A percentile compares a stretch with the other conserved stretches of the same genome.
Evolutionary conservation across 2,888 invertebrate genomes (phyloP).

Genomic region (Stegana nigrithorax): DNA sequence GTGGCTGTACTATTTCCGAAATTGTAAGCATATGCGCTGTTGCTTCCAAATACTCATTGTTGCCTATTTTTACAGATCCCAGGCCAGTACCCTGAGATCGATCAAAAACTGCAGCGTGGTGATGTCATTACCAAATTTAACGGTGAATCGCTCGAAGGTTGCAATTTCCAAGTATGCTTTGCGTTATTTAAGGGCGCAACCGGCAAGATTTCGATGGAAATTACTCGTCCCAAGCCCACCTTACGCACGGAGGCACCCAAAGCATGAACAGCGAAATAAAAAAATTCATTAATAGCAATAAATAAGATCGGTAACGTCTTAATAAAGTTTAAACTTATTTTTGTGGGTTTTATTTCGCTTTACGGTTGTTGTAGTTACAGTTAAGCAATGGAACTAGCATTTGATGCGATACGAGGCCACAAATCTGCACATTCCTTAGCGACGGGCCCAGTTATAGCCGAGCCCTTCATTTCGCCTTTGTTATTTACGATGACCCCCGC

Average conservation of each 20-base stretch:
- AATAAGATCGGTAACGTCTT: background rate
- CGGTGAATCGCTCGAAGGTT: conserved; percentile 82
- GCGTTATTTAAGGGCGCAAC: conserved; percentile 88
- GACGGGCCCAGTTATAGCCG: conserved; percentile 99
- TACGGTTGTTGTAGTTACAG: background rate
- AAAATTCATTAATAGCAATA: background rate
- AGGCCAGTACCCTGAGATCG: conserved; percentile 88
- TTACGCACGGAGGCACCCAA: conserved; percentile 61
- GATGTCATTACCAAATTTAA: conserved; percentile 92
- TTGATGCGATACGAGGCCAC: conserved; percentile 99
- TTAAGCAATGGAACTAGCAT: conserved; percentile 98
- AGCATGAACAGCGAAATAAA: conserved; percentile 25
- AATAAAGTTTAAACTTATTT: conserved; percentile 5
- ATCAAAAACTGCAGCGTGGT: conserved; percentile 90
- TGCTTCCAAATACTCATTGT: background rate
- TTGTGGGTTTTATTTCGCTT: conserved; percentile 43
- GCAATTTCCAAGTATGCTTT: conserved; percentile 86
- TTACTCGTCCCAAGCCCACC: conserved; percentile 83
- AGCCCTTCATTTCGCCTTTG: conserved; percentile 99
- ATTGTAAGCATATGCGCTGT: conserved; percentile 77
- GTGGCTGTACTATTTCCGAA: conserved; percentile 92
- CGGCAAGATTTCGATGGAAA: conserved; percentile 84
- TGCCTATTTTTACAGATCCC: conserved; percentile 74
- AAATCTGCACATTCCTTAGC: conserved; percentile 99
- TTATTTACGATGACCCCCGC: conserved; percentile 99